Conservation (phyloP, 2,888 invertebrate species). For the Esperia sulphurella region DNA sequence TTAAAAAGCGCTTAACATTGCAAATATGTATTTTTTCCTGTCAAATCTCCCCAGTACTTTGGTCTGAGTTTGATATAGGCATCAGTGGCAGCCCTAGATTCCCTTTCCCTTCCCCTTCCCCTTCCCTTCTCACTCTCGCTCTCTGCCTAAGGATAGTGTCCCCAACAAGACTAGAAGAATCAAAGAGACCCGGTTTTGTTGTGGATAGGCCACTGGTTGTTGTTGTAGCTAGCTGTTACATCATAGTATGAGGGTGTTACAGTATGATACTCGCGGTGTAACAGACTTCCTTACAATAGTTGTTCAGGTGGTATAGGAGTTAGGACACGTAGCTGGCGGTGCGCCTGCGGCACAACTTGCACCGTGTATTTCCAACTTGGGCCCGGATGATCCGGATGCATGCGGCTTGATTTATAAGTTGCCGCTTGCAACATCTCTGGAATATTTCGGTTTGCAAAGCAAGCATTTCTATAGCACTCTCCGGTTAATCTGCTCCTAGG, state of each 20-base stretch:
- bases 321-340: constrained; percentile 25
- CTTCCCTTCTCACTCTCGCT: too few species aligned
- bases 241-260: too few species aligned
- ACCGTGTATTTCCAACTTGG: constrained; percentile 11
- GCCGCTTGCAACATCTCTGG: constrained; percentile 36
- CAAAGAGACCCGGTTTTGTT: too few species aligned
- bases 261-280: too few species aligned
- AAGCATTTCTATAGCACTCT: constrained; percentile 2
- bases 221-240: too few species aligned
- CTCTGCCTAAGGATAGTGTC: too few species aligned
- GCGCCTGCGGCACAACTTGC: constrained; percentile 18
- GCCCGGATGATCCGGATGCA: constrained; percentile 32
- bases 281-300: neutral
- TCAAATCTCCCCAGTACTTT: too few species aligned
- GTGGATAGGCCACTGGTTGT: too few species aligned
- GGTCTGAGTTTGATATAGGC: neutral
- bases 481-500: neutral
- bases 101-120: too few species aligned
- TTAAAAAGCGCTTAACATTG: too few species aligned
- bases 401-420: constrained; percentile 52
- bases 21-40: too few species aligned
- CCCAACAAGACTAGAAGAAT: too few species aligned
- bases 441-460: constrained; percentile 13
- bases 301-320: constrained; percentile 4
- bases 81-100: neutral